Conservation (phyloP, 2,888 invertebrate species). For the Aphodius sticticus region DNA sequence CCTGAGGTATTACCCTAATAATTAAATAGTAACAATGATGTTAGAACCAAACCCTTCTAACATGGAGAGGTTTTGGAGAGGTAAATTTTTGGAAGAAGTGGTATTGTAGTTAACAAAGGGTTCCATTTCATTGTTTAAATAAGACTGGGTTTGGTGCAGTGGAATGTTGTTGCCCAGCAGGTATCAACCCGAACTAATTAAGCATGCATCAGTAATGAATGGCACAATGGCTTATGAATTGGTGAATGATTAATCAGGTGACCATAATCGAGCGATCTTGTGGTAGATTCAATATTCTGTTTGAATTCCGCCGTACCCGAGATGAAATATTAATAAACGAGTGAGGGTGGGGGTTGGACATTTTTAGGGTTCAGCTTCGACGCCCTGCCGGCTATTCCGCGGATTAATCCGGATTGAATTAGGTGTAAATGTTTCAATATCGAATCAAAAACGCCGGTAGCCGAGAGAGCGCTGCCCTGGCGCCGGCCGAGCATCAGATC, state of each 20-base stretch:
- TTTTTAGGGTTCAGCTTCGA: neutral
- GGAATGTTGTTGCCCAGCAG: neutral
- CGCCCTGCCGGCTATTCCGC: neutral
- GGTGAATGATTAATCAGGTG: neutral
- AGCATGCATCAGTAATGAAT: neutral
- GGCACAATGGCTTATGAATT: neutral
- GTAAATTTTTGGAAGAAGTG: neutral
- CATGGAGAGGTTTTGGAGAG: neutral
- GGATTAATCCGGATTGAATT: slow-evolving; percentile 4
- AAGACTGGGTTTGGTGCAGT: neutral
- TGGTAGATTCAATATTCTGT: neutral
- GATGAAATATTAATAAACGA: neutral
- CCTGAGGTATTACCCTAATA: neutral
- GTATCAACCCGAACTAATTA: too few species aligned
- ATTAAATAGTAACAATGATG: neutral
- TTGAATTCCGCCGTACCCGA: neutral
- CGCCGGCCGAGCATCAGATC: neutral
- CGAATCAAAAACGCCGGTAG: slow-evolving; percentile 4
- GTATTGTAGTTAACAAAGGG: neutral
- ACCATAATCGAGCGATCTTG: neutral
- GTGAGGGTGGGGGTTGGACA: neutral
- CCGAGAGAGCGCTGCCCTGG: neutral
- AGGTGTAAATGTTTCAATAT: neutral
- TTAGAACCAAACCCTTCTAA: too few species aligned
- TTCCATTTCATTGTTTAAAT: neutral